phyloP scores from a whole-genome alignment of 1,140 invertebrate genomes.

The Caligus rogercresseyi region DNA sequence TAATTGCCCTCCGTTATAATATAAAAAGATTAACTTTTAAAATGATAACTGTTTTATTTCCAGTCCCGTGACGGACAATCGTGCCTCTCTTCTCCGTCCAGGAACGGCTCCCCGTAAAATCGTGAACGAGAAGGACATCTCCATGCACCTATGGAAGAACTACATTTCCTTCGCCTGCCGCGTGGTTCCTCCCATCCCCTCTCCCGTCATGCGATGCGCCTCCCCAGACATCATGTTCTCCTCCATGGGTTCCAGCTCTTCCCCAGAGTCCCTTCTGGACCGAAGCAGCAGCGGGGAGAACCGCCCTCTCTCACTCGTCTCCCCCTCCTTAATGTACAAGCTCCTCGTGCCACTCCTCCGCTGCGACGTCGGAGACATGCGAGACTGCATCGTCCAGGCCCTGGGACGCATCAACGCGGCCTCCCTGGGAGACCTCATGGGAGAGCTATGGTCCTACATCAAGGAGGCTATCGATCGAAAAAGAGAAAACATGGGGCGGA shows the following conservation, averaged over 20 bases:
- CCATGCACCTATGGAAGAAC: constrained; percentile 87
- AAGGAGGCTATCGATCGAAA: constrained; percentile 93
- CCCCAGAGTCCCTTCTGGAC: constrained; percentile 60
- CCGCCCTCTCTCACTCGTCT: constrained; percentile 29
- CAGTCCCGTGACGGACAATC: constrained; percentile 87
- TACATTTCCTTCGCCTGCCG: constrained; percentile 85
- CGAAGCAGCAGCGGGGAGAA: constrained; percentile 44
- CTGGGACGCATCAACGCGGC: constrained; percentile 79
- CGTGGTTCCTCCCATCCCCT: constrained; percentile 63
- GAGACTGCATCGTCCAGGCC: constrained; percentile 78
- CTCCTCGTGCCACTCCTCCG: constrained; percentile 60
- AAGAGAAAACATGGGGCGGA: constrained; percentile 79
- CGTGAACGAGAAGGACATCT: constrained; percentile 71
- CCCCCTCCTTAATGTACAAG: constrained; percentile 71
- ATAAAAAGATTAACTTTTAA: too few species aligned
- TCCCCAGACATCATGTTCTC: constrained; percentile 78
- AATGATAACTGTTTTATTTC: too few species aligned
- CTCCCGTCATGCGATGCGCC: constrained; percentile 62
- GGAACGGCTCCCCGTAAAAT: constrained; percentile 56
- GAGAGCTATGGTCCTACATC: constrained; percentile 74
- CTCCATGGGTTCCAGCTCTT: constrained; percentile 42
- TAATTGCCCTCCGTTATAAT: too few species aligned
- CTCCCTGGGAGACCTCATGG: constrained; percentile 85
- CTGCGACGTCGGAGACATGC: constrained; percentile 76
- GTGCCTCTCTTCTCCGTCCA: constrained; percentile 69